These are phyloP conservation scores for Neodiprion fabricii DNA, from an alignment of 1,140 invertebrate species.

Conservation along the genomic window DNA sequence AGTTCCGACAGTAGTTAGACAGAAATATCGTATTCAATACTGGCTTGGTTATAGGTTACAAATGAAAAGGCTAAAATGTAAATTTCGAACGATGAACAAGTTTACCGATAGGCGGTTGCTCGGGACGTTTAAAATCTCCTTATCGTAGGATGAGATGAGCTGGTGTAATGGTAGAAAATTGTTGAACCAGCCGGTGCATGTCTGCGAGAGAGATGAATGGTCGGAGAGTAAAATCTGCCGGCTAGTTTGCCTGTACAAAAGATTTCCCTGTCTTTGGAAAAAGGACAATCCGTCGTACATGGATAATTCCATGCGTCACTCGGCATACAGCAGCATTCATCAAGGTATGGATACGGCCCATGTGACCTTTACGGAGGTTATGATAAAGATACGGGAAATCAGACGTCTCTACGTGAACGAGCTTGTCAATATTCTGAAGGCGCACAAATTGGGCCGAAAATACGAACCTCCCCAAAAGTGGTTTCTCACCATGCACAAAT, in stretches of 20 bases:
- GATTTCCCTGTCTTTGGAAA: conserved; percentile 37
- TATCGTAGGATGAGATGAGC: conserved; percentile 2
- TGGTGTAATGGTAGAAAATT: neutral
- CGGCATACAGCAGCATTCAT: conserved; percentile 35
- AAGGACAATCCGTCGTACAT: conserved; percentile 33
- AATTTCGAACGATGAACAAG: no score
- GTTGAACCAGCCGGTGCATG: conserved; percentile 15
- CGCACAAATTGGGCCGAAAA: conserved; percentile 5
- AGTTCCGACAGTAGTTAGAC: no score
- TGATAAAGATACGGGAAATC: conserved; percentile 38
- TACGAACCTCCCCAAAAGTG: conserved; percentile 27
- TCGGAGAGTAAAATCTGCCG: conserved; percentile 27
- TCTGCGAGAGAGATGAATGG: conserved; percentile 30
- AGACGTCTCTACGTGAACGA: conserved; percentile 34
- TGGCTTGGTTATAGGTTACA: no score
- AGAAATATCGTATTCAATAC: no score
- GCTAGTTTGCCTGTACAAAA: conserved; percentile 32
- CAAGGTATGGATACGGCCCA: conserved; percentile 15
- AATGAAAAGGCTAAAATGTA: no score
- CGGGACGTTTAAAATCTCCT: no score
- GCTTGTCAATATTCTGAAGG: conserved; percentile 28
- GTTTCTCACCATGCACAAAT: conserved; percentile 37
- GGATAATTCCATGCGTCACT: conserved; percentile 27
- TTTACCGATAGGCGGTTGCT: no score
- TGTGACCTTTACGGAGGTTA: conserved; percentile 31